A percentile compares a stretch with the other conserved stretches of the same genome.
These are phyloP conservation scores for Heliothis subflexa DNA, from an alignment of 1,140 invertebrate species.

Conservation along the genomic window DNA sequence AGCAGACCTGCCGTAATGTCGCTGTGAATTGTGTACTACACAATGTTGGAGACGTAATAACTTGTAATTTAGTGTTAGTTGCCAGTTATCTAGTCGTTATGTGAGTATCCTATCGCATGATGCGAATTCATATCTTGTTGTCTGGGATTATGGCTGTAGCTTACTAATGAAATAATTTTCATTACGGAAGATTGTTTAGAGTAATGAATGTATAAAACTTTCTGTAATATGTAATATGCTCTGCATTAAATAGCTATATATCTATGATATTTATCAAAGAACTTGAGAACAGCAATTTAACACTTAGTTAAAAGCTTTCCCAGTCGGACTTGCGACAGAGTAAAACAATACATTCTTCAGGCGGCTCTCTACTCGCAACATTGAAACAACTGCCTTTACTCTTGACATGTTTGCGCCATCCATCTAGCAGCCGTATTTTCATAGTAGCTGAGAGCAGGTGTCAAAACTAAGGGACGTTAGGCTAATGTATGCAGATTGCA, in stretches of 20 bases:
- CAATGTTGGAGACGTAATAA: constrained; percentile 30
- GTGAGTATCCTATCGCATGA: too few species aligned
- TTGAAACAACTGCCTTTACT: constrained; percentile 70
- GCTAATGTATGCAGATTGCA: constrained; percentile 85
- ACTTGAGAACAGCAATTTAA: constrained; percentile 55
- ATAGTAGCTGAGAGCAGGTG: constrained; percentile 76
- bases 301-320: constrained; percentile 63
- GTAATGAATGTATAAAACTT: too few species aligned
- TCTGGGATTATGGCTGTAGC: too few species aligned
- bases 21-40: constrained; percentile 28
- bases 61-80: constrained; percentile 7
- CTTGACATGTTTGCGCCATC: constrained; percentile 79
- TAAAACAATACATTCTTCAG: constrained; percentile 56
- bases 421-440: constrained; percentile 68
- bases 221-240: too few species aligned
- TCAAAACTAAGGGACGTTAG: constrained; percentile 83
- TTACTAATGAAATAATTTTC: too few species aligned
- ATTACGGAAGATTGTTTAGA: too few species aligned
- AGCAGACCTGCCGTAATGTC: constrained; percentile 7
- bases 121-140: too few species aligned
- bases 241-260: not conserved
- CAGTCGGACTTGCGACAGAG: constrained; percentile 43
- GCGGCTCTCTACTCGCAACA: constrained; percentile 53
- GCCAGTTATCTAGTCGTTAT: too few species aligned
- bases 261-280: constrained; percentile 22